Evolutionary conservation across 2,888 invertebrate species (phyloP).

Genomic region (Ceramica pisi): DNA sequence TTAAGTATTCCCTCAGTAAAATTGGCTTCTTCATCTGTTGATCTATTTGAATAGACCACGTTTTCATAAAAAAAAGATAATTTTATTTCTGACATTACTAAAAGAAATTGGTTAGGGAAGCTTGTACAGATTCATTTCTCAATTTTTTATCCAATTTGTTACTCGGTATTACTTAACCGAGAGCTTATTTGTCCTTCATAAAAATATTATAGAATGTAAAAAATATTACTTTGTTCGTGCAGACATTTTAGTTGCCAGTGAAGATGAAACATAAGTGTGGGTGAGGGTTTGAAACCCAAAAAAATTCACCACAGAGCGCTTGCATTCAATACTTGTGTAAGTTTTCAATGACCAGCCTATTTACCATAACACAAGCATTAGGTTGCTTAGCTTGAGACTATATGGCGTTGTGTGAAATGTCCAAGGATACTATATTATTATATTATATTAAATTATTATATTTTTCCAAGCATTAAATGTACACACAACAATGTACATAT

Average conservation of each 20-base stretch:
- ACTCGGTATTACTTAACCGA: neutral
- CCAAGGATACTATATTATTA: too few relatives aligned
- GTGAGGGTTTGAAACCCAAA: neutral
- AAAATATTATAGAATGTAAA: neutral
- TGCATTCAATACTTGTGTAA: too few relatives aligned
- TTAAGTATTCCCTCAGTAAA: slow-evolving; percentile 24
- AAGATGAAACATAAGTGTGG: neutral
- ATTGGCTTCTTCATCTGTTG: slow-evolving; percentile 23
- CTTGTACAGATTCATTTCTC: slow-evolving; percentile 16
- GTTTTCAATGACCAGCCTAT: too few relatives aligned
- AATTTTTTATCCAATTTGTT: neutral
- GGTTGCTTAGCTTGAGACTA: too few relatives aligned
- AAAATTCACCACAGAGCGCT: too few relatives aligned
- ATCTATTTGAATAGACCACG: slow-evolving; percentile 17
- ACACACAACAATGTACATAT: too few relatives aligned
- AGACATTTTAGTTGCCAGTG: neutral
- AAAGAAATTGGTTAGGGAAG: slow-evolving; percentile 5
- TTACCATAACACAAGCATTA: too few relatives aligned
- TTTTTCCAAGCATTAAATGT: too few relatives aligned
- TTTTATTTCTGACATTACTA: slow-evolving; percentile 10
- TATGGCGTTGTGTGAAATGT: too few relatives aligned
- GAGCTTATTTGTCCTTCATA: neutral
- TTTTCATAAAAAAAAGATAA: slow-evolving; percentile 15
- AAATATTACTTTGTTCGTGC: neutral
- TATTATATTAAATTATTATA: too few relatives aligned